These are phyloP conservation scores for Chrysotoxum bicinctum DNA, from an alignment of 2,888 invertebrate genomes.

Conservation along the genomic window DNA sequence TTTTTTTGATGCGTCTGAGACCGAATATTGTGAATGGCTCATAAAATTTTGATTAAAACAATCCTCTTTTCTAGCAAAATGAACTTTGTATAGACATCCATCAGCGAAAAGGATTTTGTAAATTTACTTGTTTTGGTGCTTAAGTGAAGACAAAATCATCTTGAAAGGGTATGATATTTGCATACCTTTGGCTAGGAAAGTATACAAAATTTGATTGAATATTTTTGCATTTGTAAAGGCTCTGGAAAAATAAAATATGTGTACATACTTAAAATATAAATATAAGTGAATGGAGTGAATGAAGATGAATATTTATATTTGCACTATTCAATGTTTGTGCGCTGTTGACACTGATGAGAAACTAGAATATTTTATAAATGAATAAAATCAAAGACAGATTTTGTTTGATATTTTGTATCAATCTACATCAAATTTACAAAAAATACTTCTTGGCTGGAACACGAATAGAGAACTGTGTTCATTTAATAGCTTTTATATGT, in stretches of 20 bases:
- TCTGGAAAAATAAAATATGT: neutral
- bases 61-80: neutral
- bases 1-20: neutral
- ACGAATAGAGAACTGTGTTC: no score
- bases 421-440: no score
- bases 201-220: conserved; percentile 5
- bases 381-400: no score
- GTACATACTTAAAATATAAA: neutral
- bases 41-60: conserved; percentile 19
- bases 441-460: no score
- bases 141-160: neutral
- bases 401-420: no score
- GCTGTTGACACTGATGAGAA: no score
- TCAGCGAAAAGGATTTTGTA: conserved; percentile 3
- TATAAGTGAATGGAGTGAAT: neutral
- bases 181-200: neutral
- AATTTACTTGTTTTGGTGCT: neutral
- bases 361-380: no score
- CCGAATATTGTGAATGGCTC: neutral
- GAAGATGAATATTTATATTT: neutral
- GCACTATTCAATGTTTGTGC: no score
- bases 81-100: neutral
- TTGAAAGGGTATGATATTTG: neutral
- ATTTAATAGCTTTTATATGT: no score
- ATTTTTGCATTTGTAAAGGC: neutral